Evolutionary conservation across 2,113 vertebrate genomes (phyloP), one percentile per base, ranked within the genome.

Genomic region (Oreochromis tanganicae): DNA sequence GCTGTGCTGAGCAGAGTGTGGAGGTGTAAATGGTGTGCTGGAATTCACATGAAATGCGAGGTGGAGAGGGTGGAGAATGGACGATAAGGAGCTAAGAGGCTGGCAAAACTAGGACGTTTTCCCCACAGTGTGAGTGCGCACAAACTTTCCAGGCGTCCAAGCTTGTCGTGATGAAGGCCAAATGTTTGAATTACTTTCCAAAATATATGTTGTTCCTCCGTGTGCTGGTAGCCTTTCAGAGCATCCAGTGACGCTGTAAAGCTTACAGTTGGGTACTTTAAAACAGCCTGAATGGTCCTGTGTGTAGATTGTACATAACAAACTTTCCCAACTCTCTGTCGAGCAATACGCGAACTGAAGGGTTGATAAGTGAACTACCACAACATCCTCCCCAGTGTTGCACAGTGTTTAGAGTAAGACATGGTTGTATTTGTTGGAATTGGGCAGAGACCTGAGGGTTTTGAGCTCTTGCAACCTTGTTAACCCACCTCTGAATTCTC

Each of bases 391-490:
- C 54, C 82, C 29, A 24, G 27, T 59, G 92, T 55, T 86, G 84
- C 94, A 95, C 94, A 95, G 95, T 96, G 94, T 92, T 93, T 93
- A 89, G 89, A 93, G 91, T 94, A 93, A 94, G 93, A 90, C 93
- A 56, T 91, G 88, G 85, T 93, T 85, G 87, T 66, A 75, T 88
- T 89, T 83, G 91, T 89, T 91, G 90, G 90, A 91, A 87, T 68
- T 80, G 91, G 91, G 84, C 85, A 89, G 92, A 94, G 91, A 95
- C 95, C 94, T 95, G 95, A 95, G 95, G 85, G 78, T 87, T 88
- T 87, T 84, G 86, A 94, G 88, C 82, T 61, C 92, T 89, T 90
- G 87, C 88, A 88, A 90, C 87, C 88, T 71, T 86, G 81, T 63
- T 55, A 78, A 90, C 87, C 68, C 66, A 79, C 90, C 83, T 90